A percentile compares a stretch with the other conserved stretches of the same genome.
Evolutionary conservation across 2,113 vertebrate genomes (phyloP).

Genomic region (Xyrauchen texanus): DNA sequence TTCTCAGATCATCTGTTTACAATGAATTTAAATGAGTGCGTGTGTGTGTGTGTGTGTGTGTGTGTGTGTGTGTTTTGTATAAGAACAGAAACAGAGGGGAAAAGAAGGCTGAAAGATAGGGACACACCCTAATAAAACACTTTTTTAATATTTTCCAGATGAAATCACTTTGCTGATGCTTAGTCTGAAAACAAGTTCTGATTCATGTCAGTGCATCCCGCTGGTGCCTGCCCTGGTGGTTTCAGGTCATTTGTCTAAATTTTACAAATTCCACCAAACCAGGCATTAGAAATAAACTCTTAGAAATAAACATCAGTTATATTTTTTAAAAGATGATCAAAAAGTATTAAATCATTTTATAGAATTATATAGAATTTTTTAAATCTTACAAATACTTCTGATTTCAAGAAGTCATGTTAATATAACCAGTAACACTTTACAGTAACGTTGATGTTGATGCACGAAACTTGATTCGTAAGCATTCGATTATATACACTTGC

Average conservation of each 20-base stretch:
- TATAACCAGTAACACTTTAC: too few species aligned
- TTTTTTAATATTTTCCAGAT: constrained; percentile 56
- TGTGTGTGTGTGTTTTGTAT: constrained; percentile 29
- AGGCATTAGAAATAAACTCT: constrained; percentile 38
- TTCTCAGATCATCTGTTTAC: constrained; percentile 9
- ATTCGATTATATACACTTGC: too few species aligned
- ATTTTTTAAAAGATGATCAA: too few species aligned
- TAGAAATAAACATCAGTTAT: constrained; percentile 24
- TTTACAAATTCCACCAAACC: constrained; percentile 56
- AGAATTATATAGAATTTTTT: too few species aligned
- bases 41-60: neutral
- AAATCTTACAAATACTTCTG: too few species aligned
- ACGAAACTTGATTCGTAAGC: too few species aligned
- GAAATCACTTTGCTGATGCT: constrained; percentile 53
- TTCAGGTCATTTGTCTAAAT: constrained; percentile 58
- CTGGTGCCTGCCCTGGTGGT: constrained; percentile 50
- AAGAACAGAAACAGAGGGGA: neutral
- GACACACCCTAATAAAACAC: constrained; percentile 41
- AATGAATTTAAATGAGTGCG: neutral
- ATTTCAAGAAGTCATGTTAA: too few species aligned
- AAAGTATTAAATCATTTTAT: too few species aligned
- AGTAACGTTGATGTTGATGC: too few species aligned
- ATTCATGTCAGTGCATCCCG: constrained; percentile 37
- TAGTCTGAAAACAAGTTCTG: constrained; percentile 40
- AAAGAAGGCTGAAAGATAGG: neutral